A percentile compares a stretch with the other conserved stretches of the same genome.
Conservation (phyloP, 2,888 invertebrate species). For the Nomada fabriciana region DNA sequence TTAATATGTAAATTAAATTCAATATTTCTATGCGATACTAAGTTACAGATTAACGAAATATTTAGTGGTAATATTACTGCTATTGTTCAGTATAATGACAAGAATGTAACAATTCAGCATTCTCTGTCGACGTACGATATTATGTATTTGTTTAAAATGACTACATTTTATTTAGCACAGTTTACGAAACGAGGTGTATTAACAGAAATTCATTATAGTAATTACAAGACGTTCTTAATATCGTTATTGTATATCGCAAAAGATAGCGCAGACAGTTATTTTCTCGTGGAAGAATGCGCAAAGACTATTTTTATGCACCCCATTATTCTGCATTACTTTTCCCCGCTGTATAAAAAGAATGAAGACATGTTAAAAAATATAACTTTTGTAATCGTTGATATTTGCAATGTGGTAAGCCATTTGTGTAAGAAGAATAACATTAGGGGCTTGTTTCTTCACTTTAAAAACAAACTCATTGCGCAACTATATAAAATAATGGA, state of each 20-base stretch:
- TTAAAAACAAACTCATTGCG: conserved; percentile 86
- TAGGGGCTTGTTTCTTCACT: conserved; percentile 83
- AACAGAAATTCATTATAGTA: conserved; percentile 65
- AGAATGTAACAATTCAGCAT: conserved; percentile 60
- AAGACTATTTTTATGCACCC: conserved; percentile 83
- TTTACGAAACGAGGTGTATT: conserved; percentile 67
- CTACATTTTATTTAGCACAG: conserved; percentile 80
- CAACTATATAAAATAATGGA: conserved; percentile 84
- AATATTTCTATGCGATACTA: conserved; percentile 83
- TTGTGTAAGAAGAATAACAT: conserved; percentile 59
- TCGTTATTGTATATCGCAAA: conserved; percentile 74
- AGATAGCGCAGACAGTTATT: conserved; percentile 16
- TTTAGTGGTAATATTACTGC: conserved; percentile 74
- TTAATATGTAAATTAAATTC: conserved; percentile 84
- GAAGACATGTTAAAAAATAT: conserved; percentile 72
- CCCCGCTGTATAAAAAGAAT: conserved; percentile 77
- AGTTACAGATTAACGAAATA: conserved; percentile 80
- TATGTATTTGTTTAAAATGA: conserved; percentile 66
- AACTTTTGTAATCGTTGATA: conserved; percentile 78
- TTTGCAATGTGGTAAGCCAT: conserved; percentile 69
- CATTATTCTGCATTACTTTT: conserved; percentile 82
- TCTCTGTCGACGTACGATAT: conserved; percentile 68
- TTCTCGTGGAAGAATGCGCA: conserved; percentile 73
- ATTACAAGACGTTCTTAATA: conserved; percentile 71
- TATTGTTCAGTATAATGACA: conserved; percentile 62